Conservation (phyloP, 2,888 invertebrate species). For the Subacronicta megacephala region DNA sequence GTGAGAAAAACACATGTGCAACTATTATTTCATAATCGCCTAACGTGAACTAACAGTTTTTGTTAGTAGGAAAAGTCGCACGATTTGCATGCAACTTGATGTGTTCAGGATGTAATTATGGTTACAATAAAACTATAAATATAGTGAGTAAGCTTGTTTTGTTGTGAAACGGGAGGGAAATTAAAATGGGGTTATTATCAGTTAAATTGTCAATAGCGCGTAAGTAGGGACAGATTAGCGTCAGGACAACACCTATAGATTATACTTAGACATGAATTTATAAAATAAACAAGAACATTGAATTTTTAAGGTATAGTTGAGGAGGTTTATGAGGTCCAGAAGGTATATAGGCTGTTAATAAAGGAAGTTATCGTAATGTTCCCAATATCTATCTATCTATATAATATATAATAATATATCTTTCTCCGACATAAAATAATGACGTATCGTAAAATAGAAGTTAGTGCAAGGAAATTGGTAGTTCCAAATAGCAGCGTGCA, state of each 20-base stretch:
- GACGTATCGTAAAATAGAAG: no score
- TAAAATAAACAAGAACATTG: no score
- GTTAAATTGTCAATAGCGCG: neutral
- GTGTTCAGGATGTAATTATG: conserved; percentile 47
- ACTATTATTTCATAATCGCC: conserved; percentile 45
- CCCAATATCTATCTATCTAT: no score
- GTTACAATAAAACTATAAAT: conserved; percentile 49
- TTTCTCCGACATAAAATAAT: no score
- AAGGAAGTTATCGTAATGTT: no score
- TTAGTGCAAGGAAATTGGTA: neutral
- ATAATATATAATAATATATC: no score
- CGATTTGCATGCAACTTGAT: conserved; percentile 50
- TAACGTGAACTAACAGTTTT: conserved; percentile 43
- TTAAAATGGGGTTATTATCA: conserved; percentile 4
- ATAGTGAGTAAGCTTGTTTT: conserved; percentile 21
- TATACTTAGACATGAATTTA: no score
- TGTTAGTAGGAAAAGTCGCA: conserved; percentile 48
- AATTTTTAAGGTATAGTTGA: no score
- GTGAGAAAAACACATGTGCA: conserved; percentile 50
- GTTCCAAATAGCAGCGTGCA: conserved; percentile 21
- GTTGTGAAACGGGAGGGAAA: conserved; percentile 14
- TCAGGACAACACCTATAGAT: no score
- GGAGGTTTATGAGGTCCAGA: no score
- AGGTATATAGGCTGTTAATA: no score
- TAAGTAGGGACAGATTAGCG: neutral